phyloP scores from a whole-genome alignment of 2,113 vertebrate genomes.

The Bagarius yarrelli region DNA sequence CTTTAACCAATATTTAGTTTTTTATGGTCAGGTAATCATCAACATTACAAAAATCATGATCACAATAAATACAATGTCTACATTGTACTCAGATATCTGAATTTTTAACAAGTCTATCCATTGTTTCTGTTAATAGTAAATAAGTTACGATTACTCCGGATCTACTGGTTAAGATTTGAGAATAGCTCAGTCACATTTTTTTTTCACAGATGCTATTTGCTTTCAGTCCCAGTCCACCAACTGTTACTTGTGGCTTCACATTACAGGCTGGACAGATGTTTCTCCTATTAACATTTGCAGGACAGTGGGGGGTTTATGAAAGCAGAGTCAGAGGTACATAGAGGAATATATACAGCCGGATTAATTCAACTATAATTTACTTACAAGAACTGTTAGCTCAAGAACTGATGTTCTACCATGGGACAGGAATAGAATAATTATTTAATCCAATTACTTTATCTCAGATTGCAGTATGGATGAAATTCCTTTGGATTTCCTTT shows the following conservation, averaged over 20 bases:
- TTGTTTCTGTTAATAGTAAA: not conserved
- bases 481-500: not conserved
- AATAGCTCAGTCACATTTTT: constrained; percentile 26
- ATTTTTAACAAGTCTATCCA: not conserved
- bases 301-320: constrained; percentile 52
- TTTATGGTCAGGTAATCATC: not conserved
- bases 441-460: not conserved
- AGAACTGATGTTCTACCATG: not conserved
- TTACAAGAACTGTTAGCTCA: not conserved
- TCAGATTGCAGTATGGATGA: not conserved
- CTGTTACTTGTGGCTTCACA: constrained; percentile 55
- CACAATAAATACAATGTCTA: not conserved
- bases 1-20: not conserved
- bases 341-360: constrained; percentile 30
- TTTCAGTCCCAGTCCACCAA: constrained; percentile 38
- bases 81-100: no score
- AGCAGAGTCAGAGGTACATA: constrained; percentile 52
- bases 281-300: constrained; percentile 52
- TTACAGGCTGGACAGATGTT: constrained; percentile 64
- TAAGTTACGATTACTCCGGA: not conserved
- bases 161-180: not conserved
- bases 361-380: constrained; percentile 19
- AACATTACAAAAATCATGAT: not conserved
- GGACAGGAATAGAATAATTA: not conserved
- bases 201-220: constrained; percentile 44